Base-by-base conservation (phyloP, 23 tunicate species). In the Diplosoma virens region DNA sequence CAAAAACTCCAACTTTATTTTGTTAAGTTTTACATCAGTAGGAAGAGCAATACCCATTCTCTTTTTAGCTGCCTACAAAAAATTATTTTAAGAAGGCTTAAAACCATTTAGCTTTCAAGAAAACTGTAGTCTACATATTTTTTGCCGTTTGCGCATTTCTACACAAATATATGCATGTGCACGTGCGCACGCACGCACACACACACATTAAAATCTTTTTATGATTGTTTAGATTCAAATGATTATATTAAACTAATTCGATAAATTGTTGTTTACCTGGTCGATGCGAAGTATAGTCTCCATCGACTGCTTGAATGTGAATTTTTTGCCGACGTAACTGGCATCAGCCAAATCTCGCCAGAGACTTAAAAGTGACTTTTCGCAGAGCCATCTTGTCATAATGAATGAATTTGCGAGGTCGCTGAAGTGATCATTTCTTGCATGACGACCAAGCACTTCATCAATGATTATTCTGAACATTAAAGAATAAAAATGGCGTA, bases 381-480 rank as follows among this genome's bases (percentile, higher is more conserved):
- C 2, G 34, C 83, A 78, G 21, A 16, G 3, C 74, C 74, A 67
- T 14, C 14, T 5, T 16, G 9, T 6, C 11, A 17, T 9, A 17
- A 18, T 16, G 23, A 35, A 67, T 4, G 52, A 34, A 18, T 36
- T 16, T 36, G 35, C 74, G 2, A 67, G 14, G 2, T 22, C 52
- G 6, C 36, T 37, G 48, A 64, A 78, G 48, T 64, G 48, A 2
- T 46, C 41, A 29, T 64, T 78, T 3, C 52, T 25, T 1, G 63
- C 6, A 6, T 47, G 65, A 14, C 63, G 83, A 2, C 74, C 74
- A 27, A 78, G 26, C 46, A 74, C 83, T 16, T 74, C 64, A 65
- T 78, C 73, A 45, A 78, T 33, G 14, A 63, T 32, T 1, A 5
- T 25, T 32, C 83, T 78, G 47, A 16, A 56, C 5, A 14, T 9